phyloP scores from a whole-genome alignment of 2,797 vertebrate species.

The Urophycis tenuis region DNA sequence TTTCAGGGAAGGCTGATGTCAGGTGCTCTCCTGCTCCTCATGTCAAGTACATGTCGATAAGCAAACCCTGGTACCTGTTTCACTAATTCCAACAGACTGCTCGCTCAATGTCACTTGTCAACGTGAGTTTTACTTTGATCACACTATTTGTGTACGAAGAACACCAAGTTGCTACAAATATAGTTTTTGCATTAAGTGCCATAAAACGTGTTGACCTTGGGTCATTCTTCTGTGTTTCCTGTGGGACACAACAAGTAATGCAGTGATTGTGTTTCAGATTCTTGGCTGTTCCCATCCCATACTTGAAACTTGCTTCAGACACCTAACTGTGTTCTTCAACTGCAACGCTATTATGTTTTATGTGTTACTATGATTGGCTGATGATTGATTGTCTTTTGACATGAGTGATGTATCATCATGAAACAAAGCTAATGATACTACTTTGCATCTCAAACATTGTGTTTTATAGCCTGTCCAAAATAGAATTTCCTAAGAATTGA shows the following conservation, averaged over 20 bases:
- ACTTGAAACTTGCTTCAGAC: neutral
- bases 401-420: neutral
- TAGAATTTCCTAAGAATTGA: too few species aligned
- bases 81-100: neutral
- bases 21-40: neutral
- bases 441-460: neutral
- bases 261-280: neutral
- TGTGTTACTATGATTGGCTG: neutral
- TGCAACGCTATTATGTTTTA: neutral
- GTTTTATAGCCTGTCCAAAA: neutral
- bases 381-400: neutral
- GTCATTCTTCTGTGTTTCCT: neutral
- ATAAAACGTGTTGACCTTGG: neutral
- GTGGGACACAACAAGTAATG: neutral
- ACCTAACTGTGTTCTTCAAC: neutral
- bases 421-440: neutral
- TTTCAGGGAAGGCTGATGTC: neutral
- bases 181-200: neutral
- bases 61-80: neutral
- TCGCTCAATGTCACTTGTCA: neutral
- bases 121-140: neutral
- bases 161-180: neutral
- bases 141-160: neutral
- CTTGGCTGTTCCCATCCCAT: neutral
- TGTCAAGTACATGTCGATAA: neutral